Conservation (phyloP, 2,888 invertebrate species). For the Conomelus anceps region DNA sequence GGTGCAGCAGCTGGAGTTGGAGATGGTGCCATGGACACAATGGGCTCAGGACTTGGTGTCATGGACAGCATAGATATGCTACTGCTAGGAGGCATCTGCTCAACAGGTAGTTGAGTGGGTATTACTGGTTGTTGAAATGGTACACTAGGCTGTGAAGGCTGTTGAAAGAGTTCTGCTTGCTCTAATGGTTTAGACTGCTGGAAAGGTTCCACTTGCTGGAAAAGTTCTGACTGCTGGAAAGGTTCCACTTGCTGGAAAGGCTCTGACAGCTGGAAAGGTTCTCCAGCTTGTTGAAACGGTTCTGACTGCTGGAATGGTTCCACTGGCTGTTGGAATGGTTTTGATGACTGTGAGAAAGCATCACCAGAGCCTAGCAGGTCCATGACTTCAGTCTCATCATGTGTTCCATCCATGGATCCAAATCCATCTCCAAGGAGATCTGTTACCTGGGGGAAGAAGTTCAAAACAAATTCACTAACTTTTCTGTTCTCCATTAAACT, state of each 20-base stretch:
- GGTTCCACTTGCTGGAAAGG: background rate
- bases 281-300: background rate
- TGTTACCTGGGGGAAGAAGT: slow-evolving; percentile 45
- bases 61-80: background rate
- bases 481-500: no score
- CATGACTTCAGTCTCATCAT: slow-evolving; percentile 43
- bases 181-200: background rate
- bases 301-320: background rate
- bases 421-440: slow-evolving; percentile 54
- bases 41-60: slow-evolving; percentile 18
- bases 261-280: background rate
- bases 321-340: background rate
- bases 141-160: slow-evolving; percentile 24
- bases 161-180: background rate
- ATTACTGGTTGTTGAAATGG: slow-evolving; percentile 15
- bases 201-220: background rate
- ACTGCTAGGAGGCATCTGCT: slow-evolving; percentile 3
- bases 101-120: slow-evolving; percentile 17
- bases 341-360: slow-evolving; percentile 24
- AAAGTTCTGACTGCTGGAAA: background rate
- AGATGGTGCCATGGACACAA: slow-evolving; percentile 40
- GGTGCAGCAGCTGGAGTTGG: slow-evolving; percentile 42
- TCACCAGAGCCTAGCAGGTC: slow-evolving; percentile 34
- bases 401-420: background rate
- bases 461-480: background rate